These are phyloP conservation scores for Acholoe squamosa DNA, from an alignment of 2,888 invertebrate species.

Conservation along the genomic window DNA sequence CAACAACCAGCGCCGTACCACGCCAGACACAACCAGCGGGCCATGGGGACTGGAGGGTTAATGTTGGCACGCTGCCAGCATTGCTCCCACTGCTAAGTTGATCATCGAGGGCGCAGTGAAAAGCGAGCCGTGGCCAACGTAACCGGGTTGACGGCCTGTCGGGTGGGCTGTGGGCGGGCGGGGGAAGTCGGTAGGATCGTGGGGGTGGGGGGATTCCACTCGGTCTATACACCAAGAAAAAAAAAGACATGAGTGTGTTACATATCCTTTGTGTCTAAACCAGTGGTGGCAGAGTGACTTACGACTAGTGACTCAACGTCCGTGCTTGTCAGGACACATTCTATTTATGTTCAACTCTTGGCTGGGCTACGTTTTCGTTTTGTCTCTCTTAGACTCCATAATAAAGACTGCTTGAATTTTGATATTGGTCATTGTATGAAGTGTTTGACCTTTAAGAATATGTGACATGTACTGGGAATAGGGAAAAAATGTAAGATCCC, in stretches of 20 bases:
- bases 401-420: too few relatives aligned
- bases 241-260: not conserved
- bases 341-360: not conserved
- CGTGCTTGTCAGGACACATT: not conserved
- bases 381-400: too few relatives aligned
- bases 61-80: constrained; percentile 32
- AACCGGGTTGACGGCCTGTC: constrained; percentile 14
- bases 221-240: not conserved
- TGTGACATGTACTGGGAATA: too few relatives aligned
- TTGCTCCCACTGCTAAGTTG: constrained; percentile 1
- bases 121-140: constrained; percentile 12
- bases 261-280: not conserved
- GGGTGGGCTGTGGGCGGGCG: not conserved
- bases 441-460: too few relatives aligned
- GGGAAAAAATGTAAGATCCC: too few relatives aligned
- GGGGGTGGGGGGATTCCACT: not conserved
- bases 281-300: too few relatives aligned
- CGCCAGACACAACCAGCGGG: not conserved
- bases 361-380: not conserved
- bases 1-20: not conserved
- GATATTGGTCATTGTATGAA: too few relatives aligned
- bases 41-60: not conserved
- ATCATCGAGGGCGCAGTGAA: constrained; percentile 19
- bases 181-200: not conserved
- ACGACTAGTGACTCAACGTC: not conserved